Evolutionary conservation across 2,888 invertebrate genomes (phyloP).

Genomic region (Diplolepis rosae): DNA sequence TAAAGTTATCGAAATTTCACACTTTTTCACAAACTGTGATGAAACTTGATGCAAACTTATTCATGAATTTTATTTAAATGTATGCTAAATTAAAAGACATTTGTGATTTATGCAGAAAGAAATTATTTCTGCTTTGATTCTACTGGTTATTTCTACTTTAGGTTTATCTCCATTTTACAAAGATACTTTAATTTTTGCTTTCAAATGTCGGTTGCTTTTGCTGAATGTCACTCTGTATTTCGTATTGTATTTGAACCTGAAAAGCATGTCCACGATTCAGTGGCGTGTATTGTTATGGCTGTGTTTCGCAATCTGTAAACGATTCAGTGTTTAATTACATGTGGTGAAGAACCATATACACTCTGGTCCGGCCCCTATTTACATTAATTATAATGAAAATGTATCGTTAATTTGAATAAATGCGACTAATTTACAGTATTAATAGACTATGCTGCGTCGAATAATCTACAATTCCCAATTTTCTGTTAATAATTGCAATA

Average conservation of each 20-base stretch:
- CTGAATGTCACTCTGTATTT: background rate
- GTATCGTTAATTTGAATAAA: constrained; percentile 2
- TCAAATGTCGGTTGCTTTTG: background rate
- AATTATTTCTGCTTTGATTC: background rate
- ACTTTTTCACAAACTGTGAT: no score
- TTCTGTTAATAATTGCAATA: background rate
- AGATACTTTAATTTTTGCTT: background rate
- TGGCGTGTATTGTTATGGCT: background rate
- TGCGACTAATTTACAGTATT: constrained; percentile 8
- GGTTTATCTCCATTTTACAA: background rate
- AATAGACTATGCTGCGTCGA: background rate
- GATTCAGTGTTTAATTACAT: constrained; percentile 22
- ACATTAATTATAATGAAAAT: constrained; percentile 23
- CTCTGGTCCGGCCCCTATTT: constrained; percentile 9
- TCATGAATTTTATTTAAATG: background rate
- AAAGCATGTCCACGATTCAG: background rate
- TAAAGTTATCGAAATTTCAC: no score
- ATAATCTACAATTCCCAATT: background rate
- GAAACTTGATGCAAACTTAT: no score
- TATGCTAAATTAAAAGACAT: background rate
- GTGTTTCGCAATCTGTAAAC: constrained; percentile 2
- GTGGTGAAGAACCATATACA: constrained; percentile 13
- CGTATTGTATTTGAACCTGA: background rate
- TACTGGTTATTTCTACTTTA: background rate
- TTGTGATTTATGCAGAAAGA: background rate